Conservation (phyloP, 2,888 invertebrate genomes). For the Notodonta ziczac region DNA sequence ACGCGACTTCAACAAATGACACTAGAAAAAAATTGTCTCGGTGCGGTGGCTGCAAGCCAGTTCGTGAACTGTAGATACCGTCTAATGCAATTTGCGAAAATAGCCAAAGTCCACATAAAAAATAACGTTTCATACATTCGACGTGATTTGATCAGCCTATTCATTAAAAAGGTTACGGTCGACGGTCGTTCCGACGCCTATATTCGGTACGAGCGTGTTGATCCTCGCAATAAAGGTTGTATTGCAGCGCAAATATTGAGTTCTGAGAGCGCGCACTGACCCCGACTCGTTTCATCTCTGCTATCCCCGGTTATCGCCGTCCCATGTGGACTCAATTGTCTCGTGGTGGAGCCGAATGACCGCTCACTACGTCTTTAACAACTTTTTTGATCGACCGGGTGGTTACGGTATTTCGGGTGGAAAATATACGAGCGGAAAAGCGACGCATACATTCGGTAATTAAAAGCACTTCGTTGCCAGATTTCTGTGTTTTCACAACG, state of each 20-base stretch:
- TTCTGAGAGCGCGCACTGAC: conserved; percentile 62
- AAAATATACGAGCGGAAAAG: conserved; percentile 17
- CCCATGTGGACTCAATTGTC: conserved; percentile 73
- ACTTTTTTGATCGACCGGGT: conserved; percentile 33
- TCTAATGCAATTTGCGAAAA: conserved; percentile 35
- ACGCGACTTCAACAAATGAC: conserved; percentile 50
- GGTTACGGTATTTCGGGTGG: conserved; percentile 8
- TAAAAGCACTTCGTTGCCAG: conserved; percentile 32
- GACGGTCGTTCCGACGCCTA: conserved; percentile 50
- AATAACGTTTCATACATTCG: conserved; percentile 35
- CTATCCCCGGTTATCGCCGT: conserved; percentile 65
- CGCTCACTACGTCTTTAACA: conserved; percentile 38
- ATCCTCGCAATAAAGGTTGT: conserved; percentile 75
- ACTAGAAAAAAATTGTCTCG: conserved; percentile 42
- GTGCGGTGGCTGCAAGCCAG: conserved; percentile 30
- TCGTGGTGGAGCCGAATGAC: conserved; percentile 52
- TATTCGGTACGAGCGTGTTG: conserved; percentile 62
- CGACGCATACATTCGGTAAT: conserved; percentile 31
- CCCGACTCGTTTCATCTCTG: conserved; percentile 72
- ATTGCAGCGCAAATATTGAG: conserved; percentile 78
- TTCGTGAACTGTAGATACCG: conserved; percentile 27
- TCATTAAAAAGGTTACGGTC: conserved; percentile 55
- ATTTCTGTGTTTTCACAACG: conserved; percentile 37
- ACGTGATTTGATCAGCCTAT: conserved; percentile 49
- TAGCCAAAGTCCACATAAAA: conserved; percentile 34